These are phyloP conservation scores for Netelia inedita DNA, from an alignment of 2,888 invertebrate species.

Conservation along the genomic window DNA sequence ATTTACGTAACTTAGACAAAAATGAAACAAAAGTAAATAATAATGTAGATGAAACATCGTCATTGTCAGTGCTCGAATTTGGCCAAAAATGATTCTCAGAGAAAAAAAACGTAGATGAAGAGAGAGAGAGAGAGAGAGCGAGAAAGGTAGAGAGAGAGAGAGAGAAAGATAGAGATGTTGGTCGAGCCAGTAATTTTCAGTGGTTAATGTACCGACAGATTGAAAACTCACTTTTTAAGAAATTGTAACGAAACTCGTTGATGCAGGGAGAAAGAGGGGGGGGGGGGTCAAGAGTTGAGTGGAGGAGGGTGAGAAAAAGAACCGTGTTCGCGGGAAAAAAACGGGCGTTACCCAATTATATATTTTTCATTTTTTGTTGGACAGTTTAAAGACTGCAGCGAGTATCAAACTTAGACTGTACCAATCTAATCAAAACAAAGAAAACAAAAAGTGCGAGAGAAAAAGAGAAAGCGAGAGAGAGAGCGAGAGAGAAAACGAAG, in stretches of 20 bases:
- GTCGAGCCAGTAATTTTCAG: constrained; percentile 7
- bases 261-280: not conserved
- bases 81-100: constrained; percentile 31
- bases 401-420: constrained; percentile 85
- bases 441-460: constrained; percentile 66
- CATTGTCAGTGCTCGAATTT: not conserved
- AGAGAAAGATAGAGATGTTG: not conserved
- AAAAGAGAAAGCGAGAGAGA: constrained; percentile 66
- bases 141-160: constrained; percentile 13
- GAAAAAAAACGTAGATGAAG: not conserved
- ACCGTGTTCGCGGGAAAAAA: constrained; percentile 16
- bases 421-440: constrained; percentile 84
- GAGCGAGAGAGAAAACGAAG: constrained; percentile 54
- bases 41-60: constrained; percentile 34
- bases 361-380: constrained; percentile 76
- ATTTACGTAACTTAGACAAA: constrained; percentile 70
- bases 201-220: constrained; percentile 4
- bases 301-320: not conserved
- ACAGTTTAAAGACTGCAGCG: constrained; percentile 84
- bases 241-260: not conserved
- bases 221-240: constrained; percentile 8
- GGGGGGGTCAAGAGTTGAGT: not conserved
- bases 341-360: constrained; percentile 46
- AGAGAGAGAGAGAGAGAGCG: constrained; percentile 3
- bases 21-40: constrained; percentile 31